Evolutionary conservation across 1,140 invertebrate genomes (phyloP).

Genomic region (Macrobrachium rosenbergii): DNA sequence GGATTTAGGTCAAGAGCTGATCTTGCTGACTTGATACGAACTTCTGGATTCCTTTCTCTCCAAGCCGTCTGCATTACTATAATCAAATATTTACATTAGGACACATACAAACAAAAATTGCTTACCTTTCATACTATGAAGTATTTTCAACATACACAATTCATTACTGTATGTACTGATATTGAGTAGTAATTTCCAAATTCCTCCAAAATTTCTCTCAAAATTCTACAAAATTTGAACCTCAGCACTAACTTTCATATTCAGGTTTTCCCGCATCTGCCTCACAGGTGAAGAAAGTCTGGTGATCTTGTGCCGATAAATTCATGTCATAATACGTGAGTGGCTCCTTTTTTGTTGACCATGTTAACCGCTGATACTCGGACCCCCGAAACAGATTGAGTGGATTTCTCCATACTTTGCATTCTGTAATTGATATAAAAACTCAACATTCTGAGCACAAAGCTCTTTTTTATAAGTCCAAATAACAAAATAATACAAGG

Average conservation of each 20-base stretch:
- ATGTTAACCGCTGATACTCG: slow-evolving; percentile 94
- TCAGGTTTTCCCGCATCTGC: slow-evolving; percentile 80
- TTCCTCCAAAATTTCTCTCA: not conserved
- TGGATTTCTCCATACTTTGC: slow-evolving; percentile 98
- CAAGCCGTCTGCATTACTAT: slow-evolving; percentile 96
- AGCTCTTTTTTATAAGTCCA: not conserved
- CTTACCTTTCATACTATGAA: too few species aligned
- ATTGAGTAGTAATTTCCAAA: not conserved
- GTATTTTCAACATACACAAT: too few species aligned
- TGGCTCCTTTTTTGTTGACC: slow-evolving; percentile 92
- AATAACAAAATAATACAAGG: not conserved
- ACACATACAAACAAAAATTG: not conserved
- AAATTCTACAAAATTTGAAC: too few species aligned
- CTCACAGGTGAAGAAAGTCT: slow-evolving; percentile 97
- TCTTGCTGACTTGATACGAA: slow-evolving; percentile 92
- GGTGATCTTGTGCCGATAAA: slow-evolving; percentile 97
- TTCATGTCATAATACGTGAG: slow-evolving; percentile 99
- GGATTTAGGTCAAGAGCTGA: slow-evolving; percentile 91
- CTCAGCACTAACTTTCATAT: slow-evolving; percentile 66
- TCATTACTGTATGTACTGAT: too few species aligned
- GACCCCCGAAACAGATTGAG: slow-evolving; percentile 95
- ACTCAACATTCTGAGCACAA: not conserved
- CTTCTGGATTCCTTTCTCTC: slow-evolving; percentile 93
- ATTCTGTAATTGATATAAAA: slow-evolving; percentile 78
- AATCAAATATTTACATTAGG: slow-evolving; percentile 32